phyloP scores from a whole-genome alignment of 2,113 vertebrate genomes.

The Eidolon helvum region DNA sequence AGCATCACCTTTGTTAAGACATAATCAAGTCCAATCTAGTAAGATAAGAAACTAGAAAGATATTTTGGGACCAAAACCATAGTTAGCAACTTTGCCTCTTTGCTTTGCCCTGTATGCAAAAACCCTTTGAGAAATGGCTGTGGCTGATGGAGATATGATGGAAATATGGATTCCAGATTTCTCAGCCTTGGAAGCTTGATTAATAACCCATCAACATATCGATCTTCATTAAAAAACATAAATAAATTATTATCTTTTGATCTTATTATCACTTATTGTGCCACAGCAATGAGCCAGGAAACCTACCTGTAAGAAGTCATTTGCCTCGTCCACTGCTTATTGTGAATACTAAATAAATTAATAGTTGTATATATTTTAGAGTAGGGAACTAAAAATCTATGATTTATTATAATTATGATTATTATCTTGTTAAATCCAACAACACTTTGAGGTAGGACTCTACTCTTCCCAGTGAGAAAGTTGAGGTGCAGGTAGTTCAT shows the following conservation, averaged over 20 bases:
- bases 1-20: not conserved
- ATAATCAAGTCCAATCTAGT: no score
- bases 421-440: not conserved
- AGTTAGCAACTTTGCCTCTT: not conserved
- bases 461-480: not conserved
- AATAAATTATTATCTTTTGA: not conserved
- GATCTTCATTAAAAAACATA: not conserved
- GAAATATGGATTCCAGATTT: not conserved
- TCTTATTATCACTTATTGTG: not conserved
- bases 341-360: not conserved
- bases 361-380: not conserved
- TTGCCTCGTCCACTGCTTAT: not conserved
- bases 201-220: not conserved
- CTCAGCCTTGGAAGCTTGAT: not conserved
- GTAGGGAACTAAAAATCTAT: not conserved
- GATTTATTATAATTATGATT: not conserved
- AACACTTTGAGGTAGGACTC: not conserved
- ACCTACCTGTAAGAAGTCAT: not conserved
- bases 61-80: not conserved
- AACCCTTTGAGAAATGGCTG: not conserved
- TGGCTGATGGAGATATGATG: not conserved
- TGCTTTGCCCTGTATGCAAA: not conserved
- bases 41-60: not conserved
- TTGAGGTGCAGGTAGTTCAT: not conserved
- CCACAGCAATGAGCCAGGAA: not conserved